Evolutionary conservation across 53 echinoderm and acorn worm genomes (phyloP).

Genomic region (Paracentrotus lividus): DNA sequence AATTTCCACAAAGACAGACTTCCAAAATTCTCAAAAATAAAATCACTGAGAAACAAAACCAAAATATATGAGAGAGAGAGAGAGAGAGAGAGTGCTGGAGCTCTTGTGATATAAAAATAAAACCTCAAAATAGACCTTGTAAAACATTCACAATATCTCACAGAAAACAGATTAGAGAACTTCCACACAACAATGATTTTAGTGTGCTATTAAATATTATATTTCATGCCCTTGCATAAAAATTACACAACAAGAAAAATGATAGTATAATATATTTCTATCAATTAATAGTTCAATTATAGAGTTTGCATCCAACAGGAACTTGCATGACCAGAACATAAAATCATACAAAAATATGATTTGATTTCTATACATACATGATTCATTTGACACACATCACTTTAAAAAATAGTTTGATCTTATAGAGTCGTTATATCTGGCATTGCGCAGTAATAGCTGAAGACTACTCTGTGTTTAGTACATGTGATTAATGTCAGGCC

Average conservation of each 20-base stretch:
- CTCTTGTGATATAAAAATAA: too few species aligned
- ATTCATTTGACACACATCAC: background rate
- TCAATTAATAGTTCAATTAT: background rate
- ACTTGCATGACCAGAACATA: background rate
- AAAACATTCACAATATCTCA: background rate
- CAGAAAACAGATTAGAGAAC: background rate
- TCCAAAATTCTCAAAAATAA: too few species aligned
- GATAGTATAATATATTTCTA: background rate
- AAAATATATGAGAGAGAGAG: too few species aligned
- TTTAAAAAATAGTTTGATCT: background rate
- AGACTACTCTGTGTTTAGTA: too few species aligned
- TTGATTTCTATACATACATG: background rate
- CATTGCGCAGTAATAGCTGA: too few species aligned
- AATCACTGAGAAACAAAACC: too few species aligned
- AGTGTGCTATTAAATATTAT: background rate
- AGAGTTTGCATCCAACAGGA: background rate
- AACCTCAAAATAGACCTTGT: background rate
- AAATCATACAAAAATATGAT: constrained; percentile 8
- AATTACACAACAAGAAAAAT: background rate
- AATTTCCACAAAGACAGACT: too few species aligned
- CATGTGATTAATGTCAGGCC: too few species aligned
- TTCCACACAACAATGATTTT: background rate
- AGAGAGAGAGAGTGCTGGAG: too few species aligned
- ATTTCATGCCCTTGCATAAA: background rate
- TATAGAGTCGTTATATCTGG: too few species aligned